These are phyloP conservation scores for Archips xylosteana DNA, from an alignment of 2,888 invertebrate genomes.

Conservation along the genomic window DNA sequence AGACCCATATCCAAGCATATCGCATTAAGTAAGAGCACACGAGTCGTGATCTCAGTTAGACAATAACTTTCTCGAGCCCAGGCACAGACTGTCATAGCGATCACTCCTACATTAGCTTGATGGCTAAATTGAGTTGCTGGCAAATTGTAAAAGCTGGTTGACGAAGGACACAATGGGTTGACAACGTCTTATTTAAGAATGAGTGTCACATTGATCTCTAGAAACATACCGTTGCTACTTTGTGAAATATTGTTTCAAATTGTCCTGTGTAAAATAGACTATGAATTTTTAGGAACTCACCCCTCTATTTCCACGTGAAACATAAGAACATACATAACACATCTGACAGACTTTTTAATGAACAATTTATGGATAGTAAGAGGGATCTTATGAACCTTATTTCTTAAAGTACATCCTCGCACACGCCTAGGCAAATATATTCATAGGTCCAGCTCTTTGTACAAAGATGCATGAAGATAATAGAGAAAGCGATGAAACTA, in stretches of 20 bases:
- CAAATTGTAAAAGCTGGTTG: constrained; percentile 12
- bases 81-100: constrained; percentile 34
- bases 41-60: constrained; percentile 40
- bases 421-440: too few species aligned
- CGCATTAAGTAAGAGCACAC: constrained; percentile 33
- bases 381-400: too few species aligned
- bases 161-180: not conserved
- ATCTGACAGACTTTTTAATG: too few species aligned
- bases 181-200: not conserved
- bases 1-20: constrained; percentile 30
- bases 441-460: too few species aligned
- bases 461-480: too few species aligned
- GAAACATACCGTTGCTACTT: not conserved
- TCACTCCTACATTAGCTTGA: constrained; percentile 31
- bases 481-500: not conserved
- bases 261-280: too few species aligned
- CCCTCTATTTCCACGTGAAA: too few species aligned
- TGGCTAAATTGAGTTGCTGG: constrained; percentile 25
- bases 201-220: not conserved
- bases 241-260: not conserved
- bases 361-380: too few species aligned
- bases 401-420: too few species aligned
- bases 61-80: constrained; percentile 39
- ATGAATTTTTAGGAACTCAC: too few species aligned
- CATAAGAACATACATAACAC: too few species aligned